Conservation (phyloP, 2,113 vertebrate genomes). For the Azemiops feae region DNA sequence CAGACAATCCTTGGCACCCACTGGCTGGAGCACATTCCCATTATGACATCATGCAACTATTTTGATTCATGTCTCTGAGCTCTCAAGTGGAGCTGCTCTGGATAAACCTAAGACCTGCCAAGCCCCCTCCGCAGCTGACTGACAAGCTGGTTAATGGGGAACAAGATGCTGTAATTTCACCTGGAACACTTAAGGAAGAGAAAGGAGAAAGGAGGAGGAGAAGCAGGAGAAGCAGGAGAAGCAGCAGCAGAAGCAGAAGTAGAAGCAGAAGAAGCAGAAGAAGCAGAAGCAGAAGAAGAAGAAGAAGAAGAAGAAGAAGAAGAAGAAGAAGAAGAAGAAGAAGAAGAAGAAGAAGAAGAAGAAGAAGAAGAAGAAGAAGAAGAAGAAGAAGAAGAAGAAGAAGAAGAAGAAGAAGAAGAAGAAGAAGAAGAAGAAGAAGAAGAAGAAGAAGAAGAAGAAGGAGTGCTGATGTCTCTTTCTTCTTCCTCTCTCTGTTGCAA, state of each 20-base stretch:
- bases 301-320: rapidly evolving
- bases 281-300: rapidly evolving
- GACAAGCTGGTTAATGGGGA: conserved; percentile 27
- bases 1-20: conserved; percentile 74
- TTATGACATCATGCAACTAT: conserved; percentile 79
- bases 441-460: too few relatives aligned
- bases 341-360: not conserved
- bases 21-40: conserved; percentile 58
- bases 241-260: rapidly evolving
- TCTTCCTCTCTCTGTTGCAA: rapidly evolving
- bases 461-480: not conserved
- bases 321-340: not conserved
- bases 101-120: rapidly evolving
- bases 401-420: too few relatives aligned
- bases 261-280: rapidly evolving
- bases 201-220: not conserved
- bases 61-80: conserved; percentile 71
- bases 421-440: too few relatives aligned
- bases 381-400: rapidly evolving
- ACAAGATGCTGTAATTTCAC: conserved; percentile 13
- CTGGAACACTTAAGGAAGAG: conserved; percentile 10
- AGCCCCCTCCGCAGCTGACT: rapidly evolving
- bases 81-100: conserved; percentile 44
- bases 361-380: too few relatives aligned
- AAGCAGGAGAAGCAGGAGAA: rapidly evolving